Conservation (phyloP, 2,113 vertebrate genomes). For the Actinemys pallida region DNA sequence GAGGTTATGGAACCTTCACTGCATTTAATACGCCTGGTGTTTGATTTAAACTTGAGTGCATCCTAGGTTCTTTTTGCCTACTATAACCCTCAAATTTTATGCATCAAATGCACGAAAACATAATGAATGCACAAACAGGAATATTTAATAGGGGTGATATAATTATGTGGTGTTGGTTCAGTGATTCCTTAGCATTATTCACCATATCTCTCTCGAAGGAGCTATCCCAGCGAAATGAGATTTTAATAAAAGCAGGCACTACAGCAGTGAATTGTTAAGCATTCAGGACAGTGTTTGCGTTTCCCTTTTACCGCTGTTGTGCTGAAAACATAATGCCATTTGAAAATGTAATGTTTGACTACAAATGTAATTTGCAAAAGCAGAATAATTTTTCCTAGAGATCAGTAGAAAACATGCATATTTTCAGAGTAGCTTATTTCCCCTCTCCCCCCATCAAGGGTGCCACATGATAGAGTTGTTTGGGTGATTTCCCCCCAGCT, state of each 20-base stretch:
- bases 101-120: background rate
- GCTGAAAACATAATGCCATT: constrained; percentile 47
- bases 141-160: constrained; percentile 32
- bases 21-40: constrained; percentile 36
- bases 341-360: constrained; percentile 48
- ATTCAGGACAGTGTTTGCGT: constrained; percentile 15
- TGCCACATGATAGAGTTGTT: constrained; percentile 23
- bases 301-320: background rate
- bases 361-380: constrained; percentile 52
- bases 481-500: constrained; percentile 30
- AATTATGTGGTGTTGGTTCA: background rate
- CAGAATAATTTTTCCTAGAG: background rate
- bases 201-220: constrained; percentile 59
- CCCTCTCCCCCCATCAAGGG: background rate
- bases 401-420: constrained; percentile 19
- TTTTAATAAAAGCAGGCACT: constrained; percentile 65
- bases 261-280: background rate
- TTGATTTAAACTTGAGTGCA: constrained; percentile 37
- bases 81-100: background rate
- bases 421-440: constrained; percentile 33
- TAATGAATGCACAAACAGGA: constrained; percentile 19
- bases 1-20: constrained; percentile 13
- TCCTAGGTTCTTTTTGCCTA: constrained; percentile 12
- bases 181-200: background rate
- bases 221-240: constrained; percentile 60